Conservation (phyloP, 2,888 invertebrate species). For the Cerastis rubricosa region DNA sequence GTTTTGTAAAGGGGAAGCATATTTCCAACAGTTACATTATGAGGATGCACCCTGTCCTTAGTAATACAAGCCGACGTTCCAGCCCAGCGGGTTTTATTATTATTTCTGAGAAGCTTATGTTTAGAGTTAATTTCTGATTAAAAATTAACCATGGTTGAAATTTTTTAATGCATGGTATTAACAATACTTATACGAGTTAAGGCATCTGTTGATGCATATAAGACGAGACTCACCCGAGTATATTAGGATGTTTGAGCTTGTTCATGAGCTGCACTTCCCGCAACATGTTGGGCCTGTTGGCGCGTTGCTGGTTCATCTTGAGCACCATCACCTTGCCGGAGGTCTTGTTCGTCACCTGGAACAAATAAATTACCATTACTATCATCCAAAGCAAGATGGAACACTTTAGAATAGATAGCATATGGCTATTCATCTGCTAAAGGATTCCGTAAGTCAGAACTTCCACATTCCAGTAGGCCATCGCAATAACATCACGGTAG, state of each 20-base stretch:
- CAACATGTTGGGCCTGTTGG: constrained; percentile 98
- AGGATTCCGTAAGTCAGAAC: neutral
- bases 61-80: neutral
- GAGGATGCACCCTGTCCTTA: neutral
- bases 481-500: no score
- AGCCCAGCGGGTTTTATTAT: neutral
- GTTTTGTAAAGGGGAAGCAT: constrained; percentile 1
- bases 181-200: neutral
- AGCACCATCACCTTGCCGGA: constrained; percentile 99
- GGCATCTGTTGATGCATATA: neutral
- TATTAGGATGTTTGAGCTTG: constrained; percentile 98
- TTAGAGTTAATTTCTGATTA: neutral
- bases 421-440: neutral
- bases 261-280: constrained; percentile 99
- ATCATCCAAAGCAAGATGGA: neutral
- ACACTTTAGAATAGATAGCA: neutral
- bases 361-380: constrained; percentile 65
- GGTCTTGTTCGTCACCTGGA: constrained; percentile 97
- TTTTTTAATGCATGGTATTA: neutral
- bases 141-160: neutral
- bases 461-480: neutral
- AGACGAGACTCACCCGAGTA: constrained; percentile 93
- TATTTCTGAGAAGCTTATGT: neutral
- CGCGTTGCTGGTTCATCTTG: constrained; percentile 98
- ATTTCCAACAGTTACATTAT: neutral